These are phyloP conservation scores for Glaucidium brasilianum DNA, from an alignment of 2,113 vertebrate species.

Conservation along the genomic window DNA sequence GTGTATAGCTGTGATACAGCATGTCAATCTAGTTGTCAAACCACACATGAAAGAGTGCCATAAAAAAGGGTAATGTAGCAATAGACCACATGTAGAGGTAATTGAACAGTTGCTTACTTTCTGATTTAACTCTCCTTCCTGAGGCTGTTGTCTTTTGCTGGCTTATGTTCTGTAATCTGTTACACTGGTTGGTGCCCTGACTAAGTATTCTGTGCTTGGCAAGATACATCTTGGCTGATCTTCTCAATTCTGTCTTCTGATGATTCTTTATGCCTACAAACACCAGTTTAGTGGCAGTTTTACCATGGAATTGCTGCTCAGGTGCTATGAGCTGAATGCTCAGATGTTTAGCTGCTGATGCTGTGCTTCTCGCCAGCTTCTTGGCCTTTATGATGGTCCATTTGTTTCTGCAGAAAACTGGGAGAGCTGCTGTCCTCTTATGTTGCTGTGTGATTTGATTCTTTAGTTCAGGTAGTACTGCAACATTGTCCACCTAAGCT, in stretches of 20 bases:
- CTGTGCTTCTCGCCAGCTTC: not conserved
- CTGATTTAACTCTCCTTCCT: slow-evolving; percentile 6
- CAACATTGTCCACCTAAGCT: not conserved
- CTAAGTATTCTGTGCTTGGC: slow-evolving; percentile 32
- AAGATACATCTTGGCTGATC: not conserved
- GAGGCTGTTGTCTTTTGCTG: slow-evolving; percentile 38
- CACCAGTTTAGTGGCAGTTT: not conserved
- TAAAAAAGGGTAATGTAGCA: not conserved
- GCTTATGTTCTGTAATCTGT: slow-evolving; percentile 50
- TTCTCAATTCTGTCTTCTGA: not conserved
- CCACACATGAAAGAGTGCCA: not conserved
- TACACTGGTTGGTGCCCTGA: slow-evolving; percentile 10
- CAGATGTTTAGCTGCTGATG: not conserved
- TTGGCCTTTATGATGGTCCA: not conserved
- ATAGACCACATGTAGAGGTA: slow-evolving; percentile 23
- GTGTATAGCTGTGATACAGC: slow-evolving; percentile 7
- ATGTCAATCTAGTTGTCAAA: slow-evolving; percentile 42
- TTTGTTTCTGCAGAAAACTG: not conserved
- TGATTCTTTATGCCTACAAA: not conserved
- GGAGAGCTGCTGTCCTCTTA: not conserved
- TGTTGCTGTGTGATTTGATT: not conserved
- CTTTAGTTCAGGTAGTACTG: not conserved
- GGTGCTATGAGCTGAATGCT: not conserved
- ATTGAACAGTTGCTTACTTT: slow-evolving; percentile 44
- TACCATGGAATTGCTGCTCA: not conserved